These are phyloP conservation scores for Puntigrus tetrazona DNA, from an alignment of 2,113 vertebrate genomes.

Conservation along the genomic window DNA sequence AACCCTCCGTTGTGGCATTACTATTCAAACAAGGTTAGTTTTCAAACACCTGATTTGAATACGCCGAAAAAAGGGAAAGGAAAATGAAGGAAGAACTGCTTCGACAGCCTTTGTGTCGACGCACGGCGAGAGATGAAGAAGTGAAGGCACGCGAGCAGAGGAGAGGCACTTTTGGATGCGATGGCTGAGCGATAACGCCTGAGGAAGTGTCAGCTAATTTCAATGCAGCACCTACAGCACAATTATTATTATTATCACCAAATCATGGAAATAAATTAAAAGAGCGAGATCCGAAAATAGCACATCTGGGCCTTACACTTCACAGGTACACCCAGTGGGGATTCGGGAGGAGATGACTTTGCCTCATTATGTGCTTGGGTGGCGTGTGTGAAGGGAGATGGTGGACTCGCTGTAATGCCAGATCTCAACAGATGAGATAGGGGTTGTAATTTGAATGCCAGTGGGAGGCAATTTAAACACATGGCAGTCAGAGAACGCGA, in stretches of 20 bases:
- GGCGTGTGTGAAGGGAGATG: constrained; percentile 59
- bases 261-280: constrained; percentile 85
- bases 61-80: constrained; percentile 75
- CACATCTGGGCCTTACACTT: constrained; percentile 73
- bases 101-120: constrained; percentile 70
- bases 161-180: constrained; percentile 67
- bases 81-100: constrained; percentile 59
- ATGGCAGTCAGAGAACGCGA: constrained; percentile 73
- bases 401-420: constrained; percentile 75
- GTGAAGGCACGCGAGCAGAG: constrained; percentile 33
- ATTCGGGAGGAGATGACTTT: constrained; percentile 60
- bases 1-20: constrained; percentile 73
- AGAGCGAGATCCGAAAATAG: constrained; percentile 80
- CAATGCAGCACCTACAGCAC: constrained; percentile 82
- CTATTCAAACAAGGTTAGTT: constrained; percentile 85
- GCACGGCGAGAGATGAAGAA: constrained; percentile 51
- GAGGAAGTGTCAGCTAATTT: constrained; percentile 82
- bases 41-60: constrained; percentile 85
- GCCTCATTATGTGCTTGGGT: constrained; percentile 62
- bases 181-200: constrained; percentile 72
- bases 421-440: constrained; percentile 57
- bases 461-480: constrained; percentile 79
- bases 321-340: constrained; percentile 77
- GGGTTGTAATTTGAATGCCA: constrained; percentile 76
- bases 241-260: constrained; percentile 82